Evolutionary conservation across 2,797 vertebrate genomes (phyloP).

Genomic region (Serranus cabrilla): DNA sequence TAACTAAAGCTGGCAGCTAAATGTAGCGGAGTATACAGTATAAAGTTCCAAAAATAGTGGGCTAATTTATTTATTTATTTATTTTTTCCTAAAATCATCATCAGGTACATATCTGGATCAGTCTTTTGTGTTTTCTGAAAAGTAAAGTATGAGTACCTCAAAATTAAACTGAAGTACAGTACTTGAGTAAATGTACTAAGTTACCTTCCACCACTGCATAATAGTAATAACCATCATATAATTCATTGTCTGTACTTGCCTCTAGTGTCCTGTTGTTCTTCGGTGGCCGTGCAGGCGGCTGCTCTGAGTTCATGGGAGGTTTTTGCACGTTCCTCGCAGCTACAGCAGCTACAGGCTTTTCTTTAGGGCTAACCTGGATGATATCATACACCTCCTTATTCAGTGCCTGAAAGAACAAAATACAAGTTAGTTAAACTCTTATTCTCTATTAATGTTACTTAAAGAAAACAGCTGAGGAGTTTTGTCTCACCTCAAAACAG

Average conservation of each 20-base stretch:
- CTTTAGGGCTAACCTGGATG: constrained; percentile 72
- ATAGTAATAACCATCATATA: background rate
- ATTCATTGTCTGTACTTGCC: constrained; percentile 30
- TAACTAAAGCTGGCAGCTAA: too few relatives aligned
- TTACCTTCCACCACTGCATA: too few relatives aligned
- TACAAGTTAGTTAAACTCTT: constrained; percentile 31
- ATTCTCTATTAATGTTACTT: background rate
- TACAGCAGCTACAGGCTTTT: constrained; percentile 49
- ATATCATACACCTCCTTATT: constrained; percentile 85
- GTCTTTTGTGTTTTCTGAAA: too few relatives aligned
- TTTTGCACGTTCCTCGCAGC: constrained; percentile 54
- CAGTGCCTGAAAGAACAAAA: constrained; percentile 70
- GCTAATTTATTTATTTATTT: too few relatives aligned
- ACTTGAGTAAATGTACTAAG: too few relatives aligned
- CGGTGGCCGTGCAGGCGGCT: constrained; percentile 59
- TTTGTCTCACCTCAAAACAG: constrained; percentile 82
- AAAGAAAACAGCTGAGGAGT: background rate
- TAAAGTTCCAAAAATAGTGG: too few relatives aligned
- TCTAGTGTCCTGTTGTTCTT: constrained; percentile 63
- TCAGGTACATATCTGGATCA: too few relatives aligned
- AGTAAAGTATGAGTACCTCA: too few relatives aligned
- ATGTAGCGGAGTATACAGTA: too few relatives aligned
- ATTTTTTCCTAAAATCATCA: too few relatives aligned
- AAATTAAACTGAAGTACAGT: too few relatives aligned
- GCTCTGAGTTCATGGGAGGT: constrained; percentile 47